Evolutionary conservation across 2,797 vertebrate species (phyloP).

Genomic region (Notolabrus celidotus): DNA sequence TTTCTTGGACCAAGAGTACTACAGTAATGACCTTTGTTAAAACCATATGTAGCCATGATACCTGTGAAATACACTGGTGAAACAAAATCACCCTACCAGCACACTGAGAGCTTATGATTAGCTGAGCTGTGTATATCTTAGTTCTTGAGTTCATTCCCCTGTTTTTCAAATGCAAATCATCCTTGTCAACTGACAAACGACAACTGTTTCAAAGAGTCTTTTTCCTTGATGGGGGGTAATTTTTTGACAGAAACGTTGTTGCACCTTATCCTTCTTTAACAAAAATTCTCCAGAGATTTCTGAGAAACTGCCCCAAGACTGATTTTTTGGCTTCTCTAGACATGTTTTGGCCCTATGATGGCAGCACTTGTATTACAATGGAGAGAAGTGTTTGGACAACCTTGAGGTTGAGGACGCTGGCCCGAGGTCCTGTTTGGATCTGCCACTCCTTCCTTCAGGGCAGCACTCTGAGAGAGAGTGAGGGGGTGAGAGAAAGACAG

Average conservation of each 20-base stretch:
- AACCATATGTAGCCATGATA: conserved; percentile 1
- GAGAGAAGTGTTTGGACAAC: conserved; percentile 96
- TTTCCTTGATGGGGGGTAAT: conserved; percentile 26
- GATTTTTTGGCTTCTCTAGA: conserved; percentile 82
- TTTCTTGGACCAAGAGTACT: conserved; percentile 2
- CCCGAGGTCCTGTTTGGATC: conserved; percentile 92
- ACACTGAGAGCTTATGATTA: neutral
- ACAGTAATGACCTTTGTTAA: conserved; percentile 6
- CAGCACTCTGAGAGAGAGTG: conserved; percentile 86
- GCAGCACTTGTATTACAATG: conserved; percentile 89
- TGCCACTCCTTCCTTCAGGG: conserved; percentile 88
- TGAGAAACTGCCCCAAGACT: conserved; percentile 6
- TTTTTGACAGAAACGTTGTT: conserved; percentile 2
- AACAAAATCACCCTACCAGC: neutral
- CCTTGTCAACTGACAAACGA: neutral
- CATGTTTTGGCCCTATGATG: conserved; percentile 89
- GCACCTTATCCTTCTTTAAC: conserved; percentile 18
- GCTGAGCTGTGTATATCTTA: neutral
- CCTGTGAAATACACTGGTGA: conserved; percentile 8
- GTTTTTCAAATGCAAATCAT: neutral
- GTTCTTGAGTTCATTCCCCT: too few relatives aligned
- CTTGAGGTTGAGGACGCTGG: conserved; percentile 96
- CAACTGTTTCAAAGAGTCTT: neutral
- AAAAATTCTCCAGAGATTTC: conserved; percentile 60
- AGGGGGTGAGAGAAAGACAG: conserved; percentile 2